phyloP scores from a whole-genome alignment of 2,113 vertebrate species.

The Siniperca chuatsi region DNA sequence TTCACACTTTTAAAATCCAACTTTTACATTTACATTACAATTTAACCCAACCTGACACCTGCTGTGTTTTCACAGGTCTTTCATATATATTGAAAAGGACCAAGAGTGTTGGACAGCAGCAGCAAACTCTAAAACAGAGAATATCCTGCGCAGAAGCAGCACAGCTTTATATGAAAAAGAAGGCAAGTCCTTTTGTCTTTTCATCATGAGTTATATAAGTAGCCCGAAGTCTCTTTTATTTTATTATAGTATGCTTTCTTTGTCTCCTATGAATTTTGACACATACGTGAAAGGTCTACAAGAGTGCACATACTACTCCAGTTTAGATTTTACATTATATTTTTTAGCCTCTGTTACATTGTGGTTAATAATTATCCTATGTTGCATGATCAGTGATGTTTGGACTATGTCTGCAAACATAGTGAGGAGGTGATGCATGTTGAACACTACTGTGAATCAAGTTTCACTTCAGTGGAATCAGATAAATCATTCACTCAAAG shows the following conservation, averaged over 20 bases:
- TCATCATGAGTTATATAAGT: background rate
- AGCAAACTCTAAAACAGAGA: conserved; percentile 81
- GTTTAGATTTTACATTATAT: background rate
- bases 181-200: conserved; percentile 45
- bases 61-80: conserved; percentile 72
- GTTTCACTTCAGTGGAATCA: background rate
- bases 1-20: background rate
- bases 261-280: background rate
- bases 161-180: conserved; percentile 81
- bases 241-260: background rate
- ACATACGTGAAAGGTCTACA: background rate
- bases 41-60: background rate
- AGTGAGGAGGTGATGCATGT: conserved; percentile 12
- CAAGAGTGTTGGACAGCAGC: conserved; percentile 80
- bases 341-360: background rate
- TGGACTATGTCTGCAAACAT: conserved; percentile 61
- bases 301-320: background rate
- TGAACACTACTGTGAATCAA: conserved; percentile 4
- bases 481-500: background rate
- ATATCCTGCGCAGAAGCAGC: conserved; percentile 65
- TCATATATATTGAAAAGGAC: conserved; percentile 82
- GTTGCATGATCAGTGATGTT: conserved; percentile 15
- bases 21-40: background rate
- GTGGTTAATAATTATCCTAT: conserved; percentile 35
- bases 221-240: background rate